Conservation (phyloP, 2,888 invertebrate species). For the Imbricaverruca yamaguchii region DNA sequence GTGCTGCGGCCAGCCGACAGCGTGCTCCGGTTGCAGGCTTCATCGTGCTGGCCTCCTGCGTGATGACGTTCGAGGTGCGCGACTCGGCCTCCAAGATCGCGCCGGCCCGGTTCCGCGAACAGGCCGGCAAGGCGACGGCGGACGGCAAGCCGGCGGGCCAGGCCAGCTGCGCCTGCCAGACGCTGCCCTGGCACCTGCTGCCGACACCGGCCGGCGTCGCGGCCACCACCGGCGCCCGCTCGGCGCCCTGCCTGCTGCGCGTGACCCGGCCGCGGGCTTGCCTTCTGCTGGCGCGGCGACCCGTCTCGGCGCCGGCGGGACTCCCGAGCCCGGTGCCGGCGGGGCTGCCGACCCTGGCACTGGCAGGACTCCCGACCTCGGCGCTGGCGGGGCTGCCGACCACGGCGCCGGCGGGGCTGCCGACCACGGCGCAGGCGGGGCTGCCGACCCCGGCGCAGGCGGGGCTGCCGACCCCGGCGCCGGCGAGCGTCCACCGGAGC, state of each 20-base stretch:
- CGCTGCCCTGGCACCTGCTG: slow-evolving; percentile 10
- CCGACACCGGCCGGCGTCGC: neutral
- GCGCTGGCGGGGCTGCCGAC: too few species aligned
- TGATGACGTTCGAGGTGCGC: slow-evolving; percentile 96
- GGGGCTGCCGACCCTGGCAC: too few species aligned
- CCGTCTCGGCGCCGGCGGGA: too few species aligned
- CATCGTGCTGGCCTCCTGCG: slow-evolving; percentile 92
- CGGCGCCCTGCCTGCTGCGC: neutral
- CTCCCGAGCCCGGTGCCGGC: too few species aligned
- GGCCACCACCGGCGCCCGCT: neutral
- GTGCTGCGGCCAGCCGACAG: too few species aligned
- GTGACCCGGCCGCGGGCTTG: neutral
- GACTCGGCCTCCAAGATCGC: slow-evolving; percentile 90
- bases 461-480: too few species aligned
- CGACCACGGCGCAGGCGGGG: too few species aligned
- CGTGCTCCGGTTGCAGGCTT: slow-evolving; percentile 54
- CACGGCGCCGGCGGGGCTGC: too few species aligned
- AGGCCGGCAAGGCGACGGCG: neutral
- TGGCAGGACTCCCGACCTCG: too few species aligned
- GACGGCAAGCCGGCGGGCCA: neutral
- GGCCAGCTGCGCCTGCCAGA: neutral
- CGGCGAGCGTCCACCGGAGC: too few species aligned
- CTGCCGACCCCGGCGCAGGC: too few species aligned
- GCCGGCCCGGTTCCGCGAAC: slow-evolving; percentile 50
- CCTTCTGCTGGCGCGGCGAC: too few species aligned